phyloP scores from a whole-genome alignment of 2,797 vertebrate species.

The Falco novaeseelandiae region DNA sequence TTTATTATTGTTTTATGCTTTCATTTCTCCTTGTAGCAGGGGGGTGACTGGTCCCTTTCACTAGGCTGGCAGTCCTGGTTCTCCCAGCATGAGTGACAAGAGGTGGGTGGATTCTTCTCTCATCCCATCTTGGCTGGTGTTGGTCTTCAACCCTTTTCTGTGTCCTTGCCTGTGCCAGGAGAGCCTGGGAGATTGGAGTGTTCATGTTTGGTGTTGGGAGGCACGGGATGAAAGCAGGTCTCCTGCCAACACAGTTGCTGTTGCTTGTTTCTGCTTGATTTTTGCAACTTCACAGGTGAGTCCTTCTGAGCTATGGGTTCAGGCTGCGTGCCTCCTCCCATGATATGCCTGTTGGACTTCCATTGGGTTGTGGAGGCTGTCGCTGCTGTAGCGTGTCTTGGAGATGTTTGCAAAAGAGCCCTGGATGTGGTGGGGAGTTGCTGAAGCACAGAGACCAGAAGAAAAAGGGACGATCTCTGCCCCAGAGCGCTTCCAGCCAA shows the following conservation, averaged over 20 bases:
- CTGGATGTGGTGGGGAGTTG: fast-evolving
- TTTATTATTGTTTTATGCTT: neutral
- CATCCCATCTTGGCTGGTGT: neutral
- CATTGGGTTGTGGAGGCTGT: fast-evolving
- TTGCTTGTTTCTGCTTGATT: neutral
- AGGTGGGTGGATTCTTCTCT: neutral
- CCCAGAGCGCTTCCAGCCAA: neutral
- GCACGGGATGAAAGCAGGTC: neutral
- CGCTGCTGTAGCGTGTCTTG: neutral
- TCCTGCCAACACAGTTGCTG: fast-evolving
- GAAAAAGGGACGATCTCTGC: neutral
- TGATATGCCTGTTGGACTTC: neutral
- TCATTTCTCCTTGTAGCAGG: neutral
- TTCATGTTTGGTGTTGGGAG: neutral
- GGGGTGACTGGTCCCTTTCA: neutral
- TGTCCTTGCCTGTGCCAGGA: neutral
- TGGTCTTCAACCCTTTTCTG: neutral
- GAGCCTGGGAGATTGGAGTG: neutral
- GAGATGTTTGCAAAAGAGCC: neutral
- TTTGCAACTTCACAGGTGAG: neutral
- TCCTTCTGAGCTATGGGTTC: neutral
- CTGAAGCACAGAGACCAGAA: neutral
- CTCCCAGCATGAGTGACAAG: neutral
- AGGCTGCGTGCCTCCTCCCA: fast-evolving
- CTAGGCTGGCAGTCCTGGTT: neutral